Percentiles rank a stretch among this genome's conserved stretches.
These are phyloP conservation scores for Upupa epops DNA, from an alignment of 2,113 vertebrate genomes.

Conservation along the genomic window DNA sequence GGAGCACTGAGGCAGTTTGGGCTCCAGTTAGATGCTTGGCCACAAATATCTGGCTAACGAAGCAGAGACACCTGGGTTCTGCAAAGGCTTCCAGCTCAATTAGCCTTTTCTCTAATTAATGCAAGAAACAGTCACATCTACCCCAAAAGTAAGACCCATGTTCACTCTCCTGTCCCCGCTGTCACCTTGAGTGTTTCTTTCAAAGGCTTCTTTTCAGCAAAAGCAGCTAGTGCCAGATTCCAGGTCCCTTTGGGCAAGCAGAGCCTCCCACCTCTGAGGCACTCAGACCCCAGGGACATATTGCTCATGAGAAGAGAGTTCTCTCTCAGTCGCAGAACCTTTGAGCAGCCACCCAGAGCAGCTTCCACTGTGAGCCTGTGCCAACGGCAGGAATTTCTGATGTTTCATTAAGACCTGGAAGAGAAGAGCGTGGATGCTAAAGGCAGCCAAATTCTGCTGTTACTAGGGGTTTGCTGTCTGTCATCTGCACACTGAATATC, in stretches of 20 bases:
- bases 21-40: background rate
- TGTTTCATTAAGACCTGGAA: background rate
- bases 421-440: background rate
- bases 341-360: background rate
- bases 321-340: background rate
- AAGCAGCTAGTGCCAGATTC: background rate
- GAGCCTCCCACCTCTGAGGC: background rate
- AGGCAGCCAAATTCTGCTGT: background rate
- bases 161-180: background rate
- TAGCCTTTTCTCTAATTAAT: background rate
- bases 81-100: background rate
- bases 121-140: background rate
- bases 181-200: background rate
- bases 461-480: background rate
- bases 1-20: background rate
- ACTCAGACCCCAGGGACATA: background rate
- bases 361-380: background rate
- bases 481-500: background rate
- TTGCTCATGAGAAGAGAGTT: accelerated
- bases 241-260: background rate
- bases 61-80: background rate
- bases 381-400: background rate
- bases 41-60: background rate
- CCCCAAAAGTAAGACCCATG: background rate
- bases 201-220: background rate